These are phyloP conservation scores for Eueides isabella DNA, from an alignment of 1,140 invertebrate genomes.

Conservation along the genomic window DNA sequence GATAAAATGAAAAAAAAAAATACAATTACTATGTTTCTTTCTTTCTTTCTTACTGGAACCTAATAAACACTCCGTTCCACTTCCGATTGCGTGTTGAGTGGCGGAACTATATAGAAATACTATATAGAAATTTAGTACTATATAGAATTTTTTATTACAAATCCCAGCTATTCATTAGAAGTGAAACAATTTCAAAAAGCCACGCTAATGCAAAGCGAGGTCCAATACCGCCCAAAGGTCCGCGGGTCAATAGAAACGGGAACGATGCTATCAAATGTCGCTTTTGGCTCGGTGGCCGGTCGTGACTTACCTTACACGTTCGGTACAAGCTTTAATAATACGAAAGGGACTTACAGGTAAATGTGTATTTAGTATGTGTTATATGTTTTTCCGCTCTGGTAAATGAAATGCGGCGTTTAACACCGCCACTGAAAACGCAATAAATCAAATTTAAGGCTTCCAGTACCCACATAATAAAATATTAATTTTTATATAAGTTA, in stretches of 20 bases:
- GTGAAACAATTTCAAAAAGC: constrained; percentile 20
- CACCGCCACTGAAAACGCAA: too few relatives aligned
- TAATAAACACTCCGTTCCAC: too few relatives aligned
- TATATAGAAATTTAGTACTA: too few relatives aligned
- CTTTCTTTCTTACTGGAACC: too few relatives aligned
- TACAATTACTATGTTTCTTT: too few relatives aligned
- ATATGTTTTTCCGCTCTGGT: neutral
- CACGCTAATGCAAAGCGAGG: constrained; percentile 20
- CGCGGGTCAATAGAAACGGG: constrained; percentile 67
- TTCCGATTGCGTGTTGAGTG: too few relatives aligned
- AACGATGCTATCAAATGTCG: constrained; percentile 77
- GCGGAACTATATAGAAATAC: too few relatives aligned
- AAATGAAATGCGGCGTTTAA: too few relatives aligned
- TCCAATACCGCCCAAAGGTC: constrained; percentile 55
- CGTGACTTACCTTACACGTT: constrained; percentile 78
- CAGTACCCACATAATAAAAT: too few relatives aligned
- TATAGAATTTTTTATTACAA: neutral
- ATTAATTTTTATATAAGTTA: too few relatives aligned
- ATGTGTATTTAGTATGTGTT: neutral
- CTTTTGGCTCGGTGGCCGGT: constrained; percentile 75
- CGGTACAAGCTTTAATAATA: constrained; percentile 28
- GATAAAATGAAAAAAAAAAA: too few relatives aligned
- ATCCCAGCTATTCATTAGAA: constrained; percentile 19
- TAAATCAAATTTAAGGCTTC: too few relatives aligned
- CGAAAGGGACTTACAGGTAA: constrained; percentile 23